Conservation (phyloP, 2,797 vertebrate species). For the Notolepis coatsorum region DNA sequence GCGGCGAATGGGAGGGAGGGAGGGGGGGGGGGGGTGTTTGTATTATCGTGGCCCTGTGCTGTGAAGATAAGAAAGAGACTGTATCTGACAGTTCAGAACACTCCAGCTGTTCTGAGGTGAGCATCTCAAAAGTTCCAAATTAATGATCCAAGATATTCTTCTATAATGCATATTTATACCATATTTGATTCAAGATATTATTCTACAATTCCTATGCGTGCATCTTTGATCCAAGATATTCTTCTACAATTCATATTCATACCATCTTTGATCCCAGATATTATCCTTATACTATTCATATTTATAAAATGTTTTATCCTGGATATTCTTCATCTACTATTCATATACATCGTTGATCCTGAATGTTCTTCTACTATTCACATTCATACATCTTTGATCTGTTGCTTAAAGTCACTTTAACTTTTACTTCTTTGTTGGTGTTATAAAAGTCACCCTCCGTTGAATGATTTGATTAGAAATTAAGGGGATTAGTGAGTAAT, state of each 20-base stretch:
- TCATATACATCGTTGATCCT: constrained; percentile 35
- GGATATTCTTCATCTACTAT: constrained; percentile 12
- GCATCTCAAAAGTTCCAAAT: constrained; percentile 16
- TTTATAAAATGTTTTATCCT: too few relatives aligned
- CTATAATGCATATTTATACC: constrained; percentile 21
- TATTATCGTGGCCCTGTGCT: constrained; percentile 35
- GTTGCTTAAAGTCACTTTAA: constrained; percentile 8
- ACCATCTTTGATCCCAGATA: constrained; percentile 32
- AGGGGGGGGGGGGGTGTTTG: too few relatives aligned
- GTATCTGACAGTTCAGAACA: constrained; percentile 38
- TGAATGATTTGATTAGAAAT: constrained; percentile 31
- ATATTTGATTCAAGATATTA: constrained; percentile 21
- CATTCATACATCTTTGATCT: constrained; percentile 31
- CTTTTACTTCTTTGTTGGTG: constrained; percentile 14
- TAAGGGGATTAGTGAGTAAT: background rate
- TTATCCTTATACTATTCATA: constrained; percentile 16
- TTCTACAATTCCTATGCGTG: constrained; percentile 20
- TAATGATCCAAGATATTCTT: background rate
- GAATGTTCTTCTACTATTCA: constrained; percentile 15
- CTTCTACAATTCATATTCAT: constrained; percentile 20
- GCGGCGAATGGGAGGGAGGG: constrained; percentile 25
- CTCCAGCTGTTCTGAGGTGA: constrained; percentile 10
- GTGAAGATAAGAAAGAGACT: constrained; percentile 55
- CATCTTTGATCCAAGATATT: constrained; percentile 27
- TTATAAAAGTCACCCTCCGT: background rate